Conservation (phyloP, 2,888 invertebrate genomes). For the Lacanobia wlatinum region DNA sequence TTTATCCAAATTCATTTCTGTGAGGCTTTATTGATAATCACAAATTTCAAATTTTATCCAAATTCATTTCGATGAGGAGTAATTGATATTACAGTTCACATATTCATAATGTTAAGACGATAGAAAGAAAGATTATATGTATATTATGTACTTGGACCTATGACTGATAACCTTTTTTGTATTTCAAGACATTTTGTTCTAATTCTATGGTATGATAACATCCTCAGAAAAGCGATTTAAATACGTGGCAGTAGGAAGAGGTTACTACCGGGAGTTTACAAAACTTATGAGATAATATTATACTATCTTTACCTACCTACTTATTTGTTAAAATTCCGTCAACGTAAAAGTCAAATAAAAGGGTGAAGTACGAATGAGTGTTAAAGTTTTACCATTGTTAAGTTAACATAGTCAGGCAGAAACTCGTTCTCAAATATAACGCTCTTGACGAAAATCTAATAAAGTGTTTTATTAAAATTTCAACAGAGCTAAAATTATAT, state of each 20-base stretch:
- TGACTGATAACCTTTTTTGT: too few species aligned
- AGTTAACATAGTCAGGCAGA: constrained; percentile 16
- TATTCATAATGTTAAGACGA: too few species aligned
- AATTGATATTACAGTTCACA: too few species aligned
- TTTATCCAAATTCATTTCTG: too few species aligned
- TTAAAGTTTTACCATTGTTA: constrained; percentile 24
- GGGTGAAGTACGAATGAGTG: background rate
- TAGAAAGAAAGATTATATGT: too few species aligned
- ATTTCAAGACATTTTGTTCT: too few species aligned
- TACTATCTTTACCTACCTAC: background rate
- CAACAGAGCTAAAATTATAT: constrained; percentile 21
- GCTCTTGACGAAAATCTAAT: constrained; percentile 15
- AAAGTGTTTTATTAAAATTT: constrained; percentile 47
- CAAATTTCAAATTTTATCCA: too few species aligned
- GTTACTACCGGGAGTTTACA: background rate
- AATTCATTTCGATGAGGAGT: too few species aligned
- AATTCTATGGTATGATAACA: too few species aligned
- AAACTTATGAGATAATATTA: background rate
- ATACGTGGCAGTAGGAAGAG: background rate
- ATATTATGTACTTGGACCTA: too few species aligned
- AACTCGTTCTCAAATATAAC: constrained; percentile 30
- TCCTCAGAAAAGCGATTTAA: background rate
- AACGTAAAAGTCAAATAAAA: constrained; percentile 29
- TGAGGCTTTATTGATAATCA: too few species aligned
- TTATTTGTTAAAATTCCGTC: background rate